Evolutionary conservation across 2,888 invertebrate genomes (phyloP), one percentile per base, ranked within the genome.

Genomic region (Onchidella celtica): DNA sequence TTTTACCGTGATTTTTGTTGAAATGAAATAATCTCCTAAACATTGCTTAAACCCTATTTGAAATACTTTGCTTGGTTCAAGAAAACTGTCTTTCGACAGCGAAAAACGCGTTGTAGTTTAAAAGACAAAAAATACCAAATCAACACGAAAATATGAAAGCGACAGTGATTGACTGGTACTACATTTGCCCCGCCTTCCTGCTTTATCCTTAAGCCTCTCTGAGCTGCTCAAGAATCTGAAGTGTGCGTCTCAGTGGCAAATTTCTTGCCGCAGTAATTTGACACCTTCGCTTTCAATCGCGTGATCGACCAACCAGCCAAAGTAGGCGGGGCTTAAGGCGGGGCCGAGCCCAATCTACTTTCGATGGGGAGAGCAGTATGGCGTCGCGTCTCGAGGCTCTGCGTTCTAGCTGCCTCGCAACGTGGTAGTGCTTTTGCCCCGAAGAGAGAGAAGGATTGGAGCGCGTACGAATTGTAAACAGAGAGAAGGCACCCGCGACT

Each of bases 251-350:
- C 57, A 55, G 11, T 32, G 59, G 57, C 6, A 34, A 4, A 32
- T 72, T 34, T 34, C 72, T 57, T n/a, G 57, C 72, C 34, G 34
- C 72, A 29, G 57, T 57, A 34, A 57, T 57, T 29, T 17, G 21
- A 57, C 55, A 57, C 29, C 72, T 32, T 21, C 21, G 55, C 24
- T 27, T 6, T 24, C 14, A n/a, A 57, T 72, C 72, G 32, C 57
- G 72, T 57, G 72, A 72, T 72, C 57, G 57, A 55, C 72, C 70
- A 32, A 34, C 29, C 32, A 6, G 34, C 32, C 34, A 17, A 47
- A 47, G 17, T 47, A 17, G 47, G 47, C 6, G 47, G 47, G 47
- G 47, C 47, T 47, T 47, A 17, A 47, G 47, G 29, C 32, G 34
- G 34, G 34, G 66, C 66, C 32, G 21, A 63, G 63, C 9, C 11